Evolutionary conservation across 2,113 vertebrate genomes (phyloP), one percentile per base, ranked within the genome.

Genomic region (Bufo gargarizans): DNA sequence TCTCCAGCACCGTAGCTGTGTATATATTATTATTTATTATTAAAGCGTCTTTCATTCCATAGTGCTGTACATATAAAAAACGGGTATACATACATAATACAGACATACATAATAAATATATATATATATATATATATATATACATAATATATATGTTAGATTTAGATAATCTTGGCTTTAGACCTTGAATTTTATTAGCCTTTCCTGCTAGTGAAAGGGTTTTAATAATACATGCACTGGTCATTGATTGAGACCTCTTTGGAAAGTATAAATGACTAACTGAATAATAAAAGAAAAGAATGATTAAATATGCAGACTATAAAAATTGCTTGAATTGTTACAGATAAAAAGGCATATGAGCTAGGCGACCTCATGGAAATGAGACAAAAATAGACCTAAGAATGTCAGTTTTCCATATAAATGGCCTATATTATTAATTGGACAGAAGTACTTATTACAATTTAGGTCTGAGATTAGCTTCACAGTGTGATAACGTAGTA

Each of bases 221-320:
- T 61, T 82, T 55, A 53, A 65, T 84, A 67, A 84, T 71, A 53
- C 22, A 83, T 83, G 53, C 47, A 13, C 61, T 67, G 3, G 12
- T 43, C 63, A 69, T 69, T 84, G 82, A 69, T 53, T 84, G 63
- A 55, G 50, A 33, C 47, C 49, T 87, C 92, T 91, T 92, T 85
- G 93, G 94, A 33, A 13, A 50, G 88, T 88, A 91, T 90, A 92
- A 94, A 91, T 90, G 78, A 74, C 85, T 91, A 71, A 43, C 90
- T 91, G 88, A 91, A 89, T 91, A 89, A 91, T 90, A 91, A 89
- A 91, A 87, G 69, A 84, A 87, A 91, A 88, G 74, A 83, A 83
- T 90, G 83, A 78, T 56, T 50, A 6, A 82, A 91, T 91, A 90
- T 79, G 13, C 71, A 79, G 92, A 90, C 91, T 91, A 91, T 92